Base-by-base conservation (phyloP, 2,113 vertebrate species). In the Lonchura striata region DNA sequence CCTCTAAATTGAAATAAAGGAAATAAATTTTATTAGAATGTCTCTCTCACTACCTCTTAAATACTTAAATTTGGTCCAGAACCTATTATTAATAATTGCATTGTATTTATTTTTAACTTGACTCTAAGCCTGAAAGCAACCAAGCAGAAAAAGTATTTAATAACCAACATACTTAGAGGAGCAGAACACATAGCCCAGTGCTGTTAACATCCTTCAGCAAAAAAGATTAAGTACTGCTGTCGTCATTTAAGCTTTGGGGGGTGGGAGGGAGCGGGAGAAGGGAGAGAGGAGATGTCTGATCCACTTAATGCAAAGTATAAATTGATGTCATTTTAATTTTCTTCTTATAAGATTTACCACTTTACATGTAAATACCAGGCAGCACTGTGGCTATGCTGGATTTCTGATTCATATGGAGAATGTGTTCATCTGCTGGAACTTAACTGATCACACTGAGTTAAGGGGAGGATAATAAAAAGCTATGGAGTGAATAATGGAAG, bases 321-420 rank as follows among this genome's bases (percentile, higher is more conserved):
- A 97, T 93, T 84, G 79, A 91, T 94, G 91, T 93, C 23, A 1
- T 95, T 96, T 97, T 95, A 84, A 96, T 97, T 96, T 96, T 96
- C 91, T 75, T 93, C 91, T 92, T 79, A 57, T 13, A 93, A 97
- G 95, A 96, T 97, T 97, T 92, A 90, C 87, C 86, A 83, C 69
- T 94, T 94, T 96, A 63, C 92, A 95, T 94, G 93, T 95, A 97
- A 97, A 97, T 95, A 96, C 57, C 60, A 95, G 85, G 49, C 77
- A 92, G 86, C 8, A 35, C 68, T 71, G 89, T 92, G 88, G 70
- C 74, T 75, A 8, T 66, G 75, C 4, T 95, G 83, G 82, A 92
- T 95, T 93, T 92, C 80, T 74, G 86, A 65, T 96, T 96, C 81
- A 50, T 54, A 64, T 33, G 66, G 82, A 87, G 80, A 94, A 95